Evolutionary conservation across 2,888 invertebrate species (phyloP).

Genomic region (Taenaris catops): DNA sequence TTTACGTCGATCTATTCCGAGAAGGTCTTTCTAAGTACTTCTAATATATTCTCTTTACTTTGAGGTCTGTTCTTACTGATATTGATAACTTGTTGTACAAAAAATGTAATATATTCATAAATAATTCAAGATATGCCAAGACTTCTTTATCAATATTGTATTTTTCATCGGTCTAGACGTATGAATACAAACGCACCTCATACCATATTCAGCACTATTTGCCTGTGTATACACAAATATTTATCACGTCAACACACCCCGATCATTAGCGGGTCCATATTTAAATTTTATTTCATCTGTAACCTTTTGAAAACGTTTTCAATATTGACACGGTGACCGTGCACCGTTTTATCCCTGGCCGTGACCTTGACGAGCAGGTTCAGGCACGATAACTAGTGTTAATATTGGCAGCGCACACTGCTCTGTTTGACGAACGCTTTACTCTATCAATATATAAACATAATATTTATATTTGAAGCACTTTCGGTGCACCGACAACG

Average conservation of each 20-base stretch:
- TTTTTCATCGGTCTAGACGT: too few relatives aligned
- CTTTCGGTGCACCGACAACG: constrained; percentile 52
- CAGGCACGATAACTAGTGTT: constrained; percentile 73
- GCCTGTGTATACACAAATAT: constrained; percentile 1
- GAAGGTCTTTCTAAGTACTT: too few relatives aligned
- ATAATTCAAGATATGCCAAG: too few relatives aligned
- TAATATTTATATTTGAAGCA: constrained; percentile 75
- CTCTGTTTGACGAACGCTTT: constrained; percentile 72
- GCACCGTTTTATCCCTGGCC: constrained; percentile 47
- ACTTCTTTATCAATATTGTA: too few relatives aligned
- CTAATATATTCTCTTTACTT: too few relatives aligned
- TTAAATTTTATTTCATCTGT: constrained; percentile 7
- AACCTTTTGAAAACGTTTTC: constrained; percentile 23
- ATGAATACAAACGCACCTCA: too few relatives aligned
- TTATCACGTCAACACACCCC: neutral
- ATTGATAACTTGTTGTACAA: too few relatives aligned
- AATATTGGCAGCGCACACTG: constrained; percentile 74
- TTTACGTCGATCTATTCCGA: too few relatives aligned
- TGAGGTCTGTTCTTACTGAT: too few relatives aligned
- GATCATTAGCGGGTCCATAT: constrained; percentile 1
- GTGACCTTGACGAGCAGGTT: constrained; percentile 59
- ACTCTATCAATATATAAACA: constrained; percentile 79
- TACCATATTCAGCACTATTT: too few relatives aligned
- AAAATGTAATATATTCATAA: too few relatives aligned
- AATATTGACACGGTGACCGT: constrained; percentile 33